Evolutionary conservation across 2,888 invertebrate genomes (phyloP).

Genomic region (Zonitis immaculata): DNA sequence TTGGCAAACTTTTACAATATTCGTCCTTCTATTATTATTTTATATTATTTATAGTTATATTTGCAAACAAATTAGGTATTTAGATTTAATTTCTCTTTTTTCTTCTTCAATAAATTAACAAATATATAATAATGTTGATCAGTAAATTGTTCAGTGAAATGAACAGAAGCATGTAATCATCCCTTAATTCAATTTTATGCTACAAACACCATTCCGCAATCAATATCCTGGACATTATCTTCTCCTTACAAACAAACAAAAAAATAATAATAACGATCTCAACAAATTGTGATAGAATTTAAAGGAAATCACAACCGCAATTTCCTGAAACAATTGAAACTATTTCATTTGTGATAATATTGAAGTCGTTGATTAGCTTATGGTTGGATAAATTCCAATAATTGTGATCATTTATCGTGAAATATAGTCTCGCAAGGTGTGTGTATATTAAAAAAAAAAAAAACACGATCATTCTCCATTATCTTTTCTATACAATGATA

Average conservation of each 20-base stretch:
- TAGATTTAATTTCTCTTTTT: no score
- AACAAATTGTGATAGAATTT: no score
- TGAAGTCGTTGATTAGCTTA: no score
- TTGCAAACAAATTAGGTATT: neutral
- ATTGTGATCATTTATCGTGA: no score
- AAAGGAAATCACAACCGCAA: no score
- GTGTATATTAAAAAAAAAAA: slow-evolving; percentile 1
- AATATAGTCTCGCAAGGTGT: neutral
- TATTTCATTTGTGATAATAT: no score
- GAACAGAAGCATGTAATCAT: neutral
- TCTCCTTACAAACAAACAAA: neutral
- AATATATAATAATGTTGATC: neutral
- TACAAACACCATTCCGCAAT: neutral
- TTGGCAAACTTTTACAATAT: neutral
- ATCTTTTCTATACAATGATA: neutral
- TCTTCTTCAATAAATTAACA: no score
- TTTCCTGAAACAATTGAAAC: no score
- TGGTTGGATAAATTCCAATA: no score
- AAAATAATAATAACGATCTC: neutral
- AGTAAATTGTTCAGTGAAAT: neutral
- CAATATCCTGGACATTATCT: neutral
- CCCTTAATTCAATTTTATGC: neutral
- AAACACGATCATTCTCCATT: no score
- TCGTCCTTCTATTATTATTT: neutral
- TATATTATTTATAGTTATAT: neutral